A percentile compares a stretch with the other conserved stretches of the same genome.
Evolutionary conservation across 2,113 vertebrate genomes (phyloP).

Genomic region (Salminus brasiliensis): DNA sequence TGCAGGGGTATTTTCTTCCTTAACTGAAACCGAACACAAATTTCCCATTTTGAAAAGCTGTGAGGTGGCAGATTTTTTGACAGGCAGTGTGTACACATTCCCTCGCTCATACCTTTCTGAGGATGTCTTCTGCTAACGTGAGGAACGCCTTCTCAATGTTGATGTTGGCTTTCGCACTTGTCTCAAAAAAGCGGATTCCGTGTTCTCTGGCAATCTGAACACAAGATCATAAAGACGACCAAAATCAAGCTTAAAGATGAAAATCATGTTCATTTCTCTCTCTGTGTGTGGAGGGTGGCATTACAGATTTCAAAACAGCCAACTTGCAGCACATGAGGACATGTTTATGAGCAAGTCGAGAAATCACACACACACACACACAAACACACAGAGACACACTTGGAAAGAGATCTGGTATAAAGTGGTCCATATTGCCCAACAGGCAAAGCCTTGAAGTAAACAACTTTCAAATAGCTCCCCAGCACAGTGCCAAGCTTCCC

Average conservation of each 20-base stretch:
- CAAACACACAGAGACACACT: neutral
- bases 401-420: conserved; percentile 33
- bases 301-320: neutral
- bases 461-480: neutral
- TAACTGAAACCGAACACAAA: no score
- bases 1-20: no score
- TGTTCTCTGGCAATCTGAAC: conserved; percentile 95
- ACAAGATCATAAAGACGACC: neutral
- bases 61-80: neutral
- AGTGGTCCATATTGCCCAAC: conserved; percentile 54
- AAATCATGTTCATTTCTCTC: no score
- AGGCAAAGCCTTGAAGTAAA: neutral
- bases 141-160: conserved; percentile 99
- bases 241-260: neutral
- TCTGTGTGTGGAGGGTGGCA: neutral
- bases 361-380: neutral
- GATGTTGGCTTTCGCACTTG: conserved; percentile 99
- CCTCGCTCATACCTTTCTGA: conserved; percentile 91
- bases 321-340: no score
- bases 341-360: no score
- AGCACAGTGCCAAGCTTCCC: neutral
- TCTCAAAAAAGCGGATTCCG: conserved; percentile 99
- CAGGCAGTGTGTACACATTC: neutral
- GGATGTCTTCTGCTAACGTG: conserved; percentile 99
- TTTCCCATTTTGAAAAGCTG: no score